Conservation (phyloP, 2,797 vertebrate species). For the Oophaga sylvatica region DNA sequence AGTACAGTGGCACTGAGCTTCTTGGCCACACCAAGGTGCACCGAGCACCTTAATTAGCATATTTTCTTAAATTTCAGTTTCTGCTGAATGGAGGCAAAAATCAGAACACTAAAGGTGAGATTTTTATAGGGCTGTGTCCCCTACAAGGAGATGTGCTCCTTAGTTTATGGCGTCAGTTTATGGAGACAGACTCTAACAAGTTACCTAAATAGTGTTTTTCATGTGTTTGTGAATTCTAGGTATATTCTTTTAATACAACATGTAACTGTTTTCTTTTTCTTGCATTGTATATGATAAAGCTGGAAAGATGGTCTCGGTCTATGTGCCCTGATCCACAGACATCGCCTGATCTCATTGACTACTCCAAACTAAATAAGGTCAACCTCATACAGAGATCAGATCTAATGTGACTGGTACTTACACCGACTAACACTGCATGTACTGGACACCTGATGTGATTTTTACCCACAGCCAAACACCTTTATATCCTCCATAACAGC, state of each 20-base stretch:
- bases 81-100: no score
- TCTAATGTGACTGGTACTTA: conserved; percentile 40
- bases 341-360: conserved; percentile 99
- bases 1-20: no score
- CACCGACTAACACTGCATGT: conserved; percentile 62
- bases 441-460: conserved; percentile 32
- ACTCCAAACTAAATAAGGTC: conserved; percentile 99
- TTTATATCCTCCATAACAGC: not conserved
- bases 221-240: not conserved
- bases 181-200: no score
- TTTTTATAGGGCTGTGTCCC: no score
- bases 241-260: not conserved
- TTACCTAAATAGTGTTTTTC: not conserved
- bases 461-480: not conserved
- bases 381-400: conserved; percentile 66
- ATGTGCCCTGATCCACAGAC: conserved; percentile 98
- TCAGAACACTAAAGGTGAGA: no score
- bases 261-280: conserved; percentile 64
- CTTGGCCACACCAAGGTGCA: no score
- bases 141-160: no score
- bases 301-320: conserved; percentile 99
- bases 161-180: no score
- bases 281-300: conserved; percentile 77
- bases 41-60: no score
- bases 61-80: no score